Conservation (phyloP, 2,888 invertebrate genomes). For the Morpho deidamia region DNA sequence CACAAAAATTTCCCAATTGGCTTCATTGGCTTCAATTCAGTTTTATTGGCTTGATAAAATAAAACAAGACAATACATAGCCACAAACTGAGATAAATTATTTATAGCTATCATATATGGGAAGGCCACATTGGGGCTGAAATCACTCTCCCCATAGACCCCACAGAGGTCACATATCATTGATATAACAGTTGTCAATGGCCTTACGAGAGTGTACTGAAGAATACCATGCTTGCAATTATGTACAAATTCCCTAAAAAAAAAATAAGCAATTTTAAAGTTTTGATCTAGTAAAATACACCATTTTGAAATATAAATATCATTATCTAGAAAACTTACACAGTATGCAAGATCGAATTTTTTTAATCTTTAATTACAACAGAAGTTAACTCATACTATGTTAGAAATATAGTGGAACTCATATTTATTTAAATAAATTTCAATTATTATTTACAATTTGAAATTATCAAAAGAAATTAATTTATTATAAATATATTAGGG, state of each 20-base stretch:
- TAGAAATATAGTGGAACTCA: too few relatives aligned
- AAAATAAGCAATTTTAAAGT: constrained; percentile 4
- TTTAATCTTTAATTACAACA: too few relatives aligned
- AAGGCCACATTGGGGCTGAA: constrained; percentile 92
- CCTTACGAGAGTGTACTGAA: constrained; percentile 95
- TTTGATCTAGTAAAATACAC: not conserved
- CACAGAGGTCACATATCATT: constrained; percentile 90
- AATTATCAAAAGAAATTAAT: too few relatives aligned
- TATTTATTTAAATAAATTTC: too few relatives aligned
- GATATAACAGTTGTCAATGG: constrained; percentile 94
- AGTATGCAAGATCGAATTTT: too few relatives aligned
- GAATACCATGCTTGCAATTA: constrained; percentile 96
- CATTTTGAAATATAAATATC: too few relatives aligned
- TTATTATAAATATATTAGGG: too few relatives aligned
- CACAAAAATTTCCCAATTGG: constrained; percentile 97
- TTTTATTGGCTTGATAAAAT: constrained; percentile 93
- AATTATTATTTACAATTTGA: too few relatives aligned
- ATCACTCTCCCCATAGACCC: constrained; percentile 94
- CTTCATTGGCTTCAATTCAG: constrained; percentile 93
- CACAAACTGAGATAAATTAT: constrained; percentile 95
- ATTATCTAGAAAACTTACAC: too few relatives aligned
- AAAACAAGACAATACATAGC: constrained; percentile 98
- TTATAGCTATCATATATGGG: constrained; percentile 91
- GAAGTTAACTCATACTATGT: too few relatives aligned
- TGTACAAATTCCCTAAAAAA: constrained; percentile 90